Conservation (phyloP, 2,113 vertebrate genomes). For the Ivindomyrus marchei region DNA sequence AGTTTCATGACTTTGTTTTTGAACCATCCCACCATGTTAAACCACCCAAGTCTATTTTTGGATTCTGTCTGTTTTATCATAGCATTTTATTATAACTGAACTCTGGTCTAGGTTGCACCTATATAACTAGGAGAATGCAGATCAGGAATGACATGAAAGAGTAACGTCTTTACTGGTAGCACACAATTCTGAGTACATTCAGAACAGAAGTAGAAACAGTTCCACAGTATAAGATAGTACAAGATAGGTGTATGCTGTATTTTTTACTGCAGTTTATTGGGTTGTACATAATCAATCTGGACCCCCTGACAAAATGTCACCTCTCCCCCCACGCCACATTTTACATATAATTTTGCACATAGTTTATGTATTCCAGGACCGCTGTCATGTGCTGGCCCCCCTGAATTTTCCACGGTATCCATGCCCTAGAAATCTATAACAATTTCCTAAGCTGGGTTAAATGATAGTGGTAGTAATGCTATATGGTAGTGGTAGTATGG, state of each 20-base stretch:
- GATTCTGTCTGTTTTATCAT: background rate
- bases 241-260: background rate
- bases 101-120: too few relatives aligned
- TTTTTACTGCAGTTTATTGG: background rate
- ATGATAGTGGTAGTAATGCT: background rate
- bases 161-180: background rate
- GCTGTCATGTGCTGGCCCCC: too few relatives aligned
- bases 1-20: background rate
- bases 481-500: too few relatives aligned
- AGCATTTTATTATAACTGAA: background rate
- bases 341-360: background rate
- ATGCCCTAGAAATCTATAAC: too few relatives aligned
- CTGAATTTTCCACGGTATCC: too few relatives aligned
- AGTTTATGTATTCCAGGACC: too few relatives aligned
- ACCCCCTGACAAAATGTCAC: background rate
- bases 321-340: too few relatives aligned
- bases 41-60: background rate
- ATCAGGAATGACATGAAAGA: background rate
- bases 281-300: background rate
- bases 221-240: background rate
- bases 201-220: background rate
- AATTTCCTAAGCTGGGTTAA: too few relatives aligned
- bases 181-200: background rate
- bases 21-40: background rate
- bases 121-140: too few relatives aligned